Evolutionary conservation across 2,797 vertebrate genomes (phyloP), one percentile per base, ranked within the genome.

Genomic region (Cyprinodon diabolis): DNA sequence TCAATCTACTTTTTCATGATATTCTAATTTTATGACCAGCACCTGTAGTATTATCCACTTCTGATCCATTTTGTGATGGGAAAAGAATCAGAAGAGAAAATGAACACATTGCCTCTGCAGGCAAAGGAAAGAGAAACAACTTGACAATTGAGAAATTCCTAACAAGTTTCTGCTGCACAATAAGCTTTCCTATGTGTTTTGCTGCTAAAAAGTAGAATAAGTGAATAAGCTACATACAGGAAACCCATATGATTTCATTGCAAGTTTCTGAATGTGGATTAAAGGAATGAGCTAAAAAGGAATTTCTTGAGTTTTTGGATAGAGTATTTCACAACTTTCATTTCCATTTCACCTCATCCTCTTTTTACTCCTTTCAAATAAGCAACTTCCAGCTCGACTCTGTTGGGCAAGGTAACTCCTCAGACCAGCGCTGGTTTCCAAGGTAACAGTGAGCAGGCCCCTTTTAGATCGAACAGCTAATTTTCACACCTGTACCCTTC

Each of bases 361-460:
- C 67, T 58, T 69, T 65, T 71, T 78, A 40, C 69, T 82, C 52
- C 58, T 75, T 71, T 86, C 68, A 73, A 2, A 25, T 48, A 74
- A 57, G 51, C 17, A 79, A 83, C 73, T 85, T 84, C 84, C 66
- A 80, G 82, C 76, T 69, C 67, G 81, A 76, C 69, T 80, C 73
- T 76, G 17, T 75, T 70, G 72, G 83, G 78, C 63, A 79, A 87
- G 83, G 77, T 87, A 81, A 60, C 73, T 84, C 81, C 49, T 74
- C 74, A 81, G 77, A 82, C 74, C 81, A 58, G 72, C 80, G 74
- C 74, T 69, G 83, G 92, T 93, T 90, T 88, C 90, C 92, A 90
- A 83, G 92, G 92, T 83, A 93, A 93, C 92, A 79, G 88, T 5
- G 57, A 87, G 76, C 1, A 4, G 65, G 7, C 68, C 78, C 81